Percentiles rank a stretch among this genome's conserved stretches.
phyloP scores from a whole-genome alignment of 1,140 invertebrate species.

The Lasioglossum baleicum region DNA sequence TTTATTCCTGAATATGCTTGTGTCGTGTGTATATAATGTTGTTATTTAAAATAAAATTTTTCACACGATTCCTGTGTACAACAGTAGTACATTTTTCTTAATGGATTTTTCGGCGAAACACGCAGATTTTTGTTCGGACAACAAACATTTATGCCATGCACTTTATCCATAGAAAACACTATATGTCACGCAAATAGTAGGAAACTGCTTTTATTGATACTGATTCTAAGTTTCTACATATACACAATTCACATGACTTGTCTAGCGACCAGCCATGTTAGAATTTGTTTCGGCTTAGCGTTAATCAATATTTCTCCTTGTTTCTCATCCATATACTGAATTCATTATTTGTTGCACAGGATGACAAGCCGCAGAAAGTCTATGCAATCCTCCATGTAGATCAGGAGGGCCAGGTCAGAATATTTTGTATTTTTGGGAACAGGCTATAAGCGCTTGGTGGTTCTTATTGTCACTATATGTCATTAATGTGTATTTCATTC shows the following conservation, averaged over 20 bases:
- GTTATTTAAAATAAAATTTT: conserved; percentile 37
- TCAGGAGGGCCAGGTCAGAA: conserved; percentile 84
- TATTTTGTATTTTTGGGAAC: conserved; percentile 70
- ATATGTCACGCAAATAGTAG: background rate
- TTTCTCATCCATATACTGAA: conserved; percentile 57
- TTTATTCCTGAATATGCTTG: conserved; percentile 27
- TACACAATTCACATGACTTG: background rate
- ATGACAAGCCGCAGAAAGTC: conserved; percentile 83
- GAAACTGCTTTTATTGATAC: conserved; percentile 12
- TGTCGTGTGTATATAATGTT: conserved; percentile 32
- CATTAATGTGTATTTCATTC: conserved; percentile 52
- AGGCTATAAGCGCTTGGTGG: conserved; percentile 47
- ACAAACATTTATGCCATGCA: background rate
- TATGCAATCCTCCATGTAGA: conserved; percentile 85
- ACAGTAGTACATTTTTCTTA: conserved; percentile 24
- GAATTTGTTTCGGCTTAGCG: background rate
- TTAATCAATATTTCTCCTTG: conserved; percentile 36
- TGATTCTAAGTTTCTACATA: conserved; percentile 7
- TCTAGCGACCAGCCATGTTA: background rate
- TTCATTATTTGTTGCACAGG: conserved; percentile 82
- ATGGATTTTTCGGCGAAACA: conserved; percentile 5
- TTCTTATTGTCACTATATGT: conserved; percentile 49
- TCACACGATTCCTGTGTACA: conserved; percentile 20
- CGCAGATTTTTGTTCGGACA: conserved; percentile 2
- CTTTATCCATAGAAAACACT: background rate